Evolutionary conservation across 2,797 vertebrate species (phyloP), one percentile per base, ranked within the genome.

Genomic region (Sarcophilus harrisii): DNA sequence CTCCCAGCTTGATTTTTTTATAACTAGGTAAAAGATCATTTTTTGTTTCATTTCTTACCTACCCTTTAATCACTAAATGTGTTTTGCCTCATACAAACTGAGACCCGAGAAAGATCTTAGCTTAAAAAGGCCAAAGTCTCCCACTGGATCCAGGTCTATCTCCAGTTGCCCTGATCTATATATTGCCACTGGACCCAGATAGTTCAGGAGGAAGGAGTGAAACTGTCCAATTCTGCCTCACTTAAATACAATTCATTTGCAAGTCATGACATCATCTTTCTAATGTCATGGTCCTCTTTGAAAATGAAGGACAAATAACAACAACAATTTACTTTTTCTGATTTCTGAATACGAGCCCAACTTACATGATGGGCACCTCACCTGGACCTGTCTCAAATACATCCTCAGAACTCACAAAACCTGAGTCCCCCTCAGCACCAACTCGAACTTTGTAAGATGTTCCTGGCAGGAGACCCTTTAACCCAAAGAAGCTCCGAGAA

Each of bases 391-490:
- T 99, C 98, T 99, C 99, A 99, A 99, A 98, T 57, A 99, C 98
- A 99, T 99, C 99, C 97, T 99, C 98, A 98, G 99, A 99, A 98
- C 98, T 99, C 98, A 98, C 98, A 98, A 98, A 98, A 98, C 99
- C 99, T 97, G 98, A 98, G 98, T 98, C 98, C 98, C 99, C 99
- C 98, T 99, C 98, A 98, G 99, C 99, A 99, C 99, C 99, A 99
- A 99, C 98, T 94, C 99, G 99, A 98, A 99, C 99, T 99, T 98
- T 99, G 99, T 99, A 99, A 98, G 99, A 98, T 98, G 99, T 99
- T 99, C 99, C 99, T 98, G 99, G 99, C 98, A 99, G 99, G 99
- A 99, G 99, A 98, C 99, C 99, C 98, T 99, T 99, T 99, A 99
- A 99, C 98, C 99, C 98, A 99, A 99, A 98, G 99, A 99, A 98